Conservation (phyloP, 2,888 invertebrate species). For the Orthosia incerta region DNA sequence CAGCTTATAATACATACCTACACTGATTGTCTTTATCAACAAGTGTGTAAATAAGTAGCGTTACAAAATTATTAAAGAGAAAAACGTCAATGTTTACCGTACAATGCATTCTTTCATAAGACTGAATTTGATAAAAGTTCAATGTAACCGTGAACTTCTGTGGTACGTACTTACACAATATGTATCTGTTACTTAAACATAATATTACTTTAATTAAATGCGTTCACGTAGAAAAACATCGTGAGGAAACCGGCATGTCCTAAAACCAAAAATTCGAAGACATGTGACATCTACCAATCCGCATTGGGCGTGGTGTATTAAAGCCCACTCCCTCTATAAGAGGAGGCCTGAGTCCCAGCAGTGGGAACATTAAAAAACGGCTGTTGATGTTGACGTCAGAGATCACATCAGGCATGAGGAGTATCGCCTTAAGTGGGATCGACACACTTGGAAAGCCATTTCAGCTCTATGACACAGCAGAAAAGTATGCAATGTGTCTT, state of each 20-base stretch:
- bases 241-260: too few species aligned
- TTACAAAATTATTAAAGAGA: constrained; percentile 37
- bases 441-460: not conserved
- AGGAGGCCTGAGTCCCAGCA: too few species aligned
- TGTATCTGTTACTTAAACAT: constrained; percentile 1
- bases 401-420: not conserved
- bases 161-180: constrained; percentile 7
- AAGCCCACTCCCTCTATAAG: too few species aligned
- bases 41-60: constrained; percentile 9
- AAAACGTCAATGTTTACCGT: constrained; percentile 22
- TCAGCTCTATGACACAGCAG: not conserved
- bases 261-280: too few species aligned
- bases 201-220: constrained; percentile 14
- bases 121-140: constrained; percentile 56
- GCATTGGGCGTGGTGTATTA: too few species aligned
- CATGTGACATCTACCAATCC: too few species aligned
- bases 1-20: too few species aligned
- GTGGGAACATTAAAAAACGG: too few species aligned
- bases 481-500: not conserved
- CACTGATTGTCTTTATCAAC: not conserved
- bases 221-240: too few species aligned
- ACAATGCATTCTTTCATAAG: constrained; percentile 40
- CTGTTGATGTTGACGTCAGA: too few species aligned
- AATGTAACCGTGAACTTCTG: constrained; percentile 51
- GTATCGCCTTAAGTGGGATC: not conserved